Base-by-base conservation (phyloP, 2,888 invertebrate genomes). In the Mythimna loreyi region DNA sequence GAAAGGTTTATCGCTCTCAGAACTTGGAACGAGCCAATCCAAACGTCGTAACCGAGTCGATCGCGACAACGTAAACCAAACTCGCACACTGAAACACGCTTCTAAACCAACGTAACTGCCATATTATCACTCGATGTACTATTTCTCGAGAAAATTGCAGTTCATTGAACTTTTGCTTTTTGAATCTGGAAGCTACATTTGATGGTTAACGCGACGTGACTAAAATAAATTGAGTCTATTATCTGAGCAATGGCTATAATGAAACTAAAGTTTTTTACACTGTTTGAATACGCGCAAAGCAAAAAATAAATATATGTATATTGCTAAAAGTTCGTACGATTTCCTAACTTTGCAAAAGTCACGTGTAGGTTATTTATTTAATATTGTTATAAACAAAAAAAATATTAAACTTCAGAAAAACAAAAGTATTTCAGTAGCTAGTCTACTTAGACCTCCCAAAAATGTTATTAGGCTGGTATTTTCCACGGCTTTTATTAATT, bases 401-500 rank as follows among this genome's bases (percentile, higher is more conserved):
- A 8, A 5, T 25, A 23, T n/a, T 3, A 53, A 13, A 2, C 11
- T 3, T 19, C 21, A 30, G 16, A 43, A 56, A 66, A 56, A 56
- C 28, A n/a, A 53, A 33, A n/a, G n/a, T 6, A 36, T 36, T 55
- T 33, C 21, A 7, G 55, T 21, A 7, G 21, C 33, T 21, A 33
- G 13, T n/a, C 33, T 33, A 21, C 7, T 55, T 33, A 33, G 53
- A 11, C 25, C 5, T 19, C 8, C 3, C 47, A 16, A 30, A 57
- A 60, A 36, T 55, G 25, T 63, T 53, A 50, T 53, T 25, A 57
- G 56, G 56, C 60, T 25, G 61, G 43, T 11, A 49, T 72, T 71
- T 75, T 61, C 68, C 73, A 47, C 57, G 36, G 58, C 13, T 62
- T 63, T 61, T 62, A 70, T 64, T 78, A 83, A 74, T 83, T 75